A percentile compares a stretch with the other conserved stretches of the same genome.
Conservation (phyloP, 2,113 vertebrate species). For the Petromus typicus region DNA sequence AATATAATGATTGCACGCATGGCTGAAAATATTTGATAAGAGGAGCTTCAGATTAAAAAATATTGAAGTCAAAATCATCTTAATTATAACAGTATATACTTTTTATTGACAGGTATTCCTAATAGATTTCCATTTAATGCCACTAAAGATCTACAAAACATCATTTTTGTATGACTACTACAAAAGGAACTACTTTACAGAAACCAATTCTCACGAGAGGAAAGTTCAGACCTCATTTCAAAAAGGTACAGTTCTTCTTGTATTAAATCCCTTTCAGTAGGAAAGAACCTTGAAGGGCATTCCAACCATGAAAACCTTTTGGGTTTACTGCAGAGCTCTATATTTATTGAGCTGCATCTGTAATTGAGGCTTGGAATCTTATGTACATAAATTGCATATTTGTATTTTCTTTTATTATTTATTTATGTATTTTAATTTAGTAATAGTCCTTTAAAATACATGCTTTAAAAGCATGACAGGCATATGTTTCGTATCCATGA, state of each 20-base stretch:
- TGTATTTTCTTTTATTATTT: background rate
- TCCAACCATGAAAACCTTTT: accelerated
- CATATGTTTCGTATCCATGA: background rate
- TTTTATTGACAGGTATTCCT: conserved; percentile 58
- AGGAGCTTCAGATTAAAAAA: background rate
- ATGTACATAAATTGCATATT: background rate
- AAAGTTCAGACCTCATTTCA: background rate
- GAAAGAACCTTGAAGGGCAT: background rate
- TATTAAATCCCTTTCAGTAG: conserved; percentile 35
- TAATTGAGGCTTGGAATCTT: background rate
- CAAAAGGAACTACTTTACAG: conserved; percentile 69
- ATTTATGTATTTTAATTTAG: background rate
- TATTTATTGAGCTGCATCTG: background rate
- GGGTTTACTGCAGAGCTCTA: background rate
- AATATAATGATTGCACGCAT: accelerated
- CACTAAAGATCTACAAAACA: background rate
- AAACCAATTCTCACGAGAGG: conserved; percentile 58
- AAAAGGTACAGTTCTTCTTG: conserved; percentile 75
- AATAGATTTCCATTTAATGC: conserved; percentile 50
- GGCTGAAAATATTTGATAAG: background rate
- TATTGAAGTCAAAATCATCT: background rate
- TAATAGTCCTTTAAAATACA: background rate
- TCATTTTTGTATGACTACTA: background rate
- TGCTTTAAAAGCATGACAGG: background rate
- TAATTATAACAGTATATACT: background rate